These are phyloP conservation scores for Cybosia mesomella DNA, from an alignment of 2,888 invertebrate species.

Conservation along the genomic window DNA sequence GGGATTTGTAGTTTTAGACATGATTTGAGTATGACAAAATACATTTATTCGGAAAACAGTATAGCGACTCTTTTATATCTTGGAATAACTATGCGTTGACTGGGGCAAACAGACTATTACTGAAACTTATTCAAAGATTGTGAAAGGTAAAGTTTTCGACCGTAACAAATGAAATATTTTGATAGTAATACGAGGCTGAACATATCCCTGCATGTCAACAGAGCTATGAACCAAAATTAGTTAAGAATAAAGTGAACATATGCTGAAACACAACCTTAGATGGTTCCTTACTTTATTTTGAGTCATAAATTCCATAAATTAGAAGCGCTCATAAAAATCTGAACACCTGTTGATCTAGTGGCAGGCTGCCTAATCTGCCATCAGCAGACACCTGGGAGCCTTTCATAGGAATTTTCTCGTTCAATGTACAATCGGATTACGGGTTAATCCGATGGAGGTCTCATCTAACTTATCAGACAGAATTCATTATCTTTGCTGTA, in stretches of 20 bases:
- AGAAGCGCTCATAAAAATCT: no score
- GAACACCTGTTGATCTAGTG: no score
- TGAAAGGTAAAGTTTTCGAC: not conserved
- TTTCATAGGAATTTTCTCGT: no score
- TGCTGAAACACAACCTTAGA: not conserved
- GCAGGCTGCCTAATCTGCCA: no score
- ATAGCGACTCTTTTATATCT: not conserved
- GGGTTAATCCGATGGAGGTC: no score
- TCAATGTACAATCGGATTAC: no score
- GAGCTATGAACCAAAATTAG: not conserved
- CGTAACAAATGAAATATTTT: not conserved
- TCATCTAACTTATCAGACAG: no score
- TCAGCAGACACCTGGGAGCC: no score
- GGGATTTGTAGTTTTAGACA: constrained; percentile 12
- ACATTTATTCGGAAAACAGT: constrained; percentile 5
- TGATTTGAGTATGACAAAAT: constrained; percentile 9
- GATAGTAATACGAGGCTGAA: not conserved
- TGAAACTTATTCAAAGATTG: constrained; percentile 1
- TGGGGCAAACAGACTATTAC: constrained; percentile 5
- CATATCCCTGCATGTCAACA: not conserved
- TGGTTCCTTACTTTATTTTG: not conserved
- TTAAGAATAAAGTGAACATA: not conserved
- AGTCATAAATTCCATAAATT: not conserved
- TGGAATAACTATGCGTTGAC: constrained; percentile 4
- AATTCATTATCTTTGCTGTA: no score